Evolutionary conservation across 2,888 invertebrate genomes (phyloP).

Genomic region (Drepana falcataria): DNA sequence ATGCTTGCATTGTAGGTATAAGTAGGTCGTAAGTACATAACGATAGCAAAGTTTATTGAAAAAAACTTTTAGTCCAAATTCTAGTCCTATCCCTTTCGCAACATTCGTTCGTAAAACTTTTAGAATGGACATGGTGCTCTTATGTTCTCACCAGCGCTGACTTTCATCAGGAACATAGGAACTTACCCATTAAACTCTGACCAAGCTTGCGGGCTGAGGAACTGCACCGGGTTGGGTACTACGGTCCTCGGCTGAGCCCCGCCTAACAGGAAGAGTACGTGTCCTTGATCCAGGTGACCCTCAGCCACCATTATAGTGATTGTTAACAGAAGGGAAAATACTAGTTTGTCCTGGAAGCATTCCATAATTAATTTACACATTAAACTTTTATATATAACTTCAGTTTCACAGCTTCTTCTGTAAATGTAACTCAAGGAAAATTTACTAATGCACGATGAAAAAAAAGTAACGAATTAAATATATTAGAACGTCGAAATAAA

Average conservation of each 20-base stretch:
- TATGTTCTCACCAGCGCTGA: too few species aligned
- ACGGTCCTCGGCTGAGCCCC: slow-evolving; percentile 80
- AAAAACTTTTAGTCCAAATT: too few species aligned
- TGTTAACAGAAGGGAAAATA: slow-evolving; percentile 88
- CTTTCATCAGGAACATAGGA: background rate
- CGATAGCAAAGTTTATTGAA: too few species aligned
- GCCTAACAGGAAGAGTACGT: slow-evolving; percentile 93
- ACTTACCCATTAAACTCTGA: slow-evolving; percentile 61
- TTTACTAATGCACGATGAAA: background rate
- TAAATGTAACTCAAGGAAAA: background rate
- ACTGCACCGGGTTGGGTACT: slow-evolving; percentile 52
- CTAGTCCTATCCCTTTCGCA: too few species aligned
- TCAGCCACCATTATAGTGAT: slow-evolving; percentile 84
- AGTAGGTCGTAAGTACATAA: too few species aligned
- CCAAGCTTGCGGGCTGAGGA: slow-evolving; percentile 66
- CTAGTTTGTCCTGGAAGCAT: slow-evolving; percentile 86
- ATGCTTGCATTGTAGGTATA: too few species aligned
- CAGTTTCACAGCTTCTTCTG: too few species aligned
- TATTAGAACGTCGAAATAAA: too few species aligned
- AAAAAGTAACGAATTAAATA: too few species aligned
- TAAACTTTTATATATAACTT: background rate
- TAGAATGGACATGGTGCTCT: too few species aligned
- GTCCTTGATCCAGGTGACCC: slow-evolving; percentile 76
- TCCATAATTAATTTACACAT: background rate
- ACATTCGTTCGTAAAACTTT: too few species aligned